Evolutionary conservation across 1,140 invertebrate genomes (phyloP), one percentile per base, ranked within the genome.

Genomic region (Acromyrmex echinatior): DNA sequence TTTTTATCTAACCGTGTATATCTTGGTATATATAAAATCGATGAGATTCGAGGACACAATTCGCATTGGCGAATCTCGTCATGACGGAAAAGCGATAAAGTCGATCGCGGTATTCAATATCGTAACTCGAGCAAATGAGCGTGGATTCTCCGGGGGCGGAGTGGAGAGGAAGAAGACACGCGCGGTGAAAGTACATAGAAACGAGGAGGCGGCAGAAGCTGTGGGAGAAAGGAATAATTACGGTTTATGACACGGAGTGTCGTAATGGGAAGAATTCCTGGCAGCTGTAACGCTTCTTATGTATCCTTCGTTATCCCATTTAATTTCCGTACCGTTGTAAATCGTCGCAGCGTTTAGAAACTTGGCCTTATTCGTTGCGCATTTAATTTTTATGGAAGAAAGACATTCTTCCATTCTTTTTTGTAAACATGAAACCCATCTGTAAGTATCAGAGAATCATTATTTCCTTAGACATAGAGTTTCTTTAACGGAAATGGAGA

Each of bases 211-310:
- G 70, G 80, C 14, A 65, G 87, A 84, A 86, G 74, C 49, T 90
- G 77, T 66, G 51, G 60, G 90, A 91, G 90, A 91, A 91, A 91
- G 89, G 89, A 91, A 91, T 91, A 91, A 91, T 91, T 91, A 88
- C 39, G 63, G 78, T 89, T 91, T 90, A 90, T 90, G 87, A 91
- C 86, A 91, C 76, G 10, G 66, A 86, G 77, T 90, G 77, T 82
- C 56, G 77, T 77, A 88, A 90, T 66, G 65, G 28, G 49, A 79
- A 12, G 65, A 71, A 90, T 87, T 87, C 80, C 76, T 66, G 31
- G 53, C 21, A 25, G 25, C 16, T 39, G 21, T 28, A 66, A 66
- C 53, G 53, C 45, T 73, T 35, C 53, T 79, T 66, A 66, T 39
- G 58, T 35, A 12, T 66, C 25, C 31, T 79, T 79, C 25, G 10